These are phyloP conservation scores for Coracias cyanogaster DNA, from an alignment of 2,797 vertebrate genomes.

Conservation along the genomic window DNA sequence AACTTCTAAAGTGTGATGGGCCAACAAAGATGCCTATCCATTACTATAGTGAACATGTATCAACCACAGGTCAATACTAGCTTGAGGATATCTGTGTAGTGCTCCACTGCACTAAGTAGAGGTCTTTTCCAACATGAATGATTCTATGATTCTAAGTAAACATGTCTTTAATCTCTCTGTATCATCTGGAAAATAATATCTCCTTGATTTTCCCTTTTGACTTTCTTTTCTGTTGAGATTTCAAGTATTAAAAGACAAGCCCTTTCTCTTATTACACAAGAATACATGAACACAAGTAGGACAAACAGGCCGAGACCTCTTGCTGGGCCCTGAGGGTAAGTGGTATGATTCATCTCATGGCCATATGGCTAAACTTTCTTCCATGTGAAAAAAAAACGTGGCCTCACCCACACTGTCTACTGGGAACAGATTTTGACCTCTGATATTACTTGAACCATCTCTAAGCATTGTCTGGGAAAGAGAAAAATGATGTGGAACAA, in stretches of 20 bases:
- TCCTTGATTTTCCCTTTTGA: conserved; percentile 25
- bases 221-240: conserved; percentile 11
- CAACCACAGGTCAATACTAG: conserved; percentile 23
- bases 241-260: conserved; percentile 7
- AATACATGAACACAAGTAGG: not conserved
- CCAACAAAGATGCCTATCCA: not conserved
- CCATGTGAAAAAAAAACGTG: not conserved
- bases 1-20: not conserved
- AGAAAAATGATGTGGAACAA: not conserved
- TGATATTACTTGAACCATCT: not conserved
- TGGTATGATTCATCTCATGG: conserved; percentile 18
- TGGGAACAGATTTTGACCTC: not conserved
- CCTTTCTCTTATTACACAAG: conserved; percentile 15
- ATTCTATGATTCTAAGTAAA: not conserved
- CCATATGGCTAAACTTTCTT: not conserved
- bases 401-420: not conserved
- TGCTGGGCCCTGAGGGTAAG: conserved; percentile 18
- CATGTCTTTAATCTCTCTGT: conserved; percentile 30
- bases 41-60: not conserved
- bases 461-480: not conserved
- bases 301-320: not conserved
- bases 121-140: too few species aligned
- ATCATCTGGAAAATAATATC: conserved; percentile 51
- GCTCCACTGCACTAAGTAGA: not conserved
- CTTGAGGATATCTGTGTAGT: conserved; percentile 6